Base-by-base conservation (phyloP, 1,140 invertebrate genomes). In the Halyomorpha halys region DNA sequence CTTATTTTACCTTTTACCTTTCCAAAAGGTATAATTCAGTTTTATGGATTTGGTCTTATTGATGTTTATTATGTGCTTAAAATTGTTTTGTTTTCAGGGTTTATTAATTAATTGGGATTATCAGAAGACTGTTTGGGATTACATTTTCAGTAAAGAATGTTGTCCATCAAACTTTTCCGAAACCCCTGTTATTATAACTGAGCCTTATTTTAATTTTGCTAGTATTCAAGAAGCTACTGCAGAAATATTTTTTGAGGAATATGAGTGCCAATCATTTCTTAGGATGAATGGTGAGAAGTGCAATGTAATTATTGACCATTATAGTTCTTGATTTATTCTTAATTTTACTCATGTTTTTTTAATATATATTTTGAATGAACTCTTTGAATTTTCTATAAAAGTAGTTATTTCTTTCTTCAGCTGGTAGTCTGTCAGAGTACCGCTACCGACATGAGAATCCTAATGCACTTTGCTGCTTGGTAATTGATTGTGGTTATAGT, bases 201-300 rank as follows among this genome's bases (percentile, higher is more conserved):
- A 99, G 74, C 95, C 96, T 2, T 82, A 90, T 68, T 94, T 94
- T 73, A 97, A 98, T 75, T 98, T 98, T 76, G 78, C 82, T 9
- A 89, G 90, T 9, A 86, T 96, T 59, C 91, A 97, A 77, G 94
- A 98, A 76, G 90, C 86, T 15, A 89, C 94, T 75, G 86, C 86
- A 45, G 97, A 99, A 78, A 90, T 98, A 67, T 88, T 98, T 63
- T 99, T 98, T 78, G 97, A 99, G 76, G 94, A 98, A 75, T 98
- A 95, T 73, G 91, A 94, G 70, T 92, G 95, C 71, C 82, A 89
- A 61, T 86, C 87, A 9, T 77, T 98, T 53, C 78, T 93, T 51
- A 81, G 87, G 71, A 86, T 88, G 27, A 94, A 92, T 72, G 80
- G 89, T 81, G 72, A 56, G 34, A 39, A 39, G 11, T 1, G 11